Evolutionary conservation across 2,888 invertebrate species (phyloP).

Genomic region (Venustoraphidia nigricollis): DNA sequence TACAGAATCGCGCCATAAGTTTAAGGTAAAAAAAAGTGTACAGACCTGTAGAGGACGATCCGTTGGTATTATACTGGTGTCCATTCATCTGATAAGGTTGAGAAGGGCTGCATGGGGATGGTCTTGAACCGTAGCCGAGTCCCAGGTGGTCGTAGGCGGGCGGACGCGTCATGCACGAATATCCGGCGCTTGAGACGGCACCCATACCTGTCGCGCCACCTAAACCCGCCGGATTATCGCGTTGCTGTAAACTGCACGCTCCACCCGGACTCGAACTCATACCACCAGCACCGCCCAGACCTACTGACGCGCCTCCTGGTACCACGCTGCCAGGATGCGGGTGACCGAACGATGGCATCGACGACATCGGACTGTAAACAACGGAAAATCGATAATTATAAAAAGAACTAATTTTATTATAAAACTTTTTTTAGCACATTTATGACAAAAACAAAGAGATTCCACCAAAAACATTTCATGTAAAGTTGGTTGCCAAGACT

Average conservation of each 20-base stretch:
- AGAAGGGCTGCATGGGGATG: constrained; percentile 49
- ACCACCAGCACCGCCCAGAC: constrained; percentile 18
- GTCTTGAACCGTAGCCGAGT: constrained; percentile 37
- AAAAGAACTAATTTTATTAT: too few relatives aligned
- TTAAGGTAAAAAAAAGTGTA: background rate
- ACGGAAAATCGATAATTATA: background rate
- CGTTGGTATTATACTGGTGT: constrained; percentile 34
- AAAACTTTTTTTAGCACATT: background rate
- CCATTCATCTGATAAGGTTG: constrained; percentile 48
- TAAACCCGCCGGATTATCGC: constrained; percentile 33
- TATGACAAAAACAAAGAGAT: background rate
- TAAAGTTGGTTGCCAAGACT: too few relatives aligned
- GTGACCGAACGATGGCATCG: constrained; percentile 36
- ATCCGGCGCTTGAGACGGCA: constrained; percentile 18
- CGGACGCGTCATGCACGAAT: constrained; percentile 35
- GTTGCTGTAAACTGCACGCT: constrained; percentile 33
- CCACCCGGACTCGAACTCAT: constrained; percentile 37
- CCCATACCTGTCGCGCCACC: constrained; percentile 23
- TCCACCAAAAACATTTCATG: too few relatives aligned
- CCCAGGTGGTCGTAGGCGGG: constrained; percentile 37
- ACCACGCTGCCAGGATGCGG: constrained; percentile 23
- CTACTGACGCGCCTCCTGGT: constrained; percentile 27
- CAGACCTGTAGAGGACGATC: constrained; percentile 36
- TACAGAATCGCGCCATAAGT: too few relatives aligned
- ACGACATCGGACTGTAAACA: constrained; percentile 34